Evolutionary conservation across 2,888 invertebrate species (phyloP).

Genomic region (Latheticus oryzae): DNA sequence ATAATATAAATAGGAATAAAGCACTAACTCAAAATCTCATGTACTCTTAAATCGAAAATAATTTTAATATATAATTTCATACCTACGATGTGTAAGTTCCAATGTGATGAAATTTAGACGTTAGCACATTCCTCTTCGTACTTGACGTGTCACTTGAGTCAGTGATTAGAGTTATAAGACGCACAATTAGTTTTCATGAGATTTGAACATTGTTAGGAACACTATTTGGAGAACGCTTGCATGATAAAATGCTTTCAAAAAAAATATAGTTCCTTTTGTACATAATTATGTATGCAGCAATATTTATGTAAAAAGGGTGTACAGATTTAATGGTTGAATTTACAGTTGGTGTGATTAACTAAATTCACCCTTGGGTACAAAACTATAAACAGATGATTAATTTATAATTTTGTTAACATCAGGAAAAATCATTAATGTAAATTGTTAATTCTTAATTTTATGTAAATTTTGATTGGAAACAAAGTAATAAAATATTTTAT

Average conservation of each 20-base stretch:
- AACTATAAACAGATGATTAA: no score
- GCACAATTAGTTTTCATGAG: conserved; percentile 23
- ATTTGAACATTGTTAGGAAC: conserved; percentile 11
- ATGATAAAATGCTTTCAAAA: conserved; percentile 26
- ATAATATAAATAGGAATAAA: conserved; percentile 9
- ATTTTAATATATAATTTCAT: conserved; percentile 8
- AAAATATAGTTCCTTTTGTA: conserved; percentile 35
- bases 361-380: no score
- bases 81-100: conserved; percentile 22
- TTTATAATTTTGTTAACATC: no score
- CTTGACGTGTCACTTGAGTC: conserved; percentile 27
- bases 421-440: no score
- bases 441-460: no score
- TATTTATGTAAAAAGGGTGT: conserved; percentile 26
- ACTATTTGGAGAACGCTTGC: no score
- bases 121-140: conserved; percentile 29
- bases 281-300: conserved; percentile 31
- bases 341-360: no score
- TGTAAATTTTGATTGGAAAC: no score
- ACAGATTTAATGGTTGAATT: no score
- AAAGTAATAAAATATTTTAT: no score
- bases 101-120: conserved; percentile 24
- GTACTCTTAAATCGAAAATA: conserved; percentile 1
- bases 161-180: conserved; percentile 31
- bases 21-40: conserved; percentile 5